Conservation (phyloP, 2,888 invertebrate genomes). For the Bombylius major region DNA sequence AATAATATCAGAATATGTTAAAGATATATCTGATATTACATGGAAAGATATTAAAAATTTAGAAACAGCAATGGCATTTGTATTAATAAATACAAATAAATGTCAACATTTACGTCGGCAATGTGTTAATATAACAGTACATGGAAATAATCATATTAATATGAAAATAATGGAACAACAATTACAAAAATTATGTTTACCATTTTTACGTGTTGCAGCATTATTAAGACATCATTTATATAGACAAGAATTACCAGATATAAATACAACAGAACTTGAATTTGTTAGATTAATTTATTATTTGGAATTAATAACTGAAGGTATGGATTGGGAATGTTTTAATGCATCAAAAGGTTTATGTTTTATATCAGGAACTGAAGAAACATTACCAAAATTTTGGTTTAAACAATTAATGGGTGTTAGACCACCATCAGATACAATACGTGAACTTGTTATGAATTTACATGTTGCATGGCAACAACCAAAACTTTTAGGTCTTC, state of each 20-base stretch:
- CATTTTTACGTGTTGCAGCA: constrained; percentile 72
- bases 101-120: constrained; percentile 30
- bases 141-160: constrained; percentile 23
- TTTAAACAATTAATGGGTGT: constrained; percentile 50
- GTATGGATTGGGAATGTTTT: constrained; percentile 52
- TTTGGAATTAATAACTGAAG: constrained; percentile 57
- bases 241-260: constrained; percentile 59
- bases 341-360: constrained; percentile 51
- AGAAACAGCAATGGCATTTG: constrained; percentile 33
- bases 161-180: constrained; percentile 38
- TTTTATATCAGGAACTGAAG: constrained; percentile 42
- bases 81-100: constrained; percentile 29
- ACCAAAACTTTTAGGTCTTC: constrained; percentile 73
- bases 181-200: constrained; percentile 68
- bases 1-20: constrained; percentile 30
- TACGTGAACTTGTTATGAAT: constrained; percentile 52
- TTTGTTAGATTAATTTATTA: constrained; percentile 67
- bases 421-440: constrained; percentile 31
- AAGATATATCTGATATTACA: constrained; percentile 5
- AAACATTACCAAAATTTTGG: constrained; percentile 50
- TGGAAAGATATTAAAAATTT: constrained; percentile 19
- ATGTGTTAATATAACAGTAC: constrained; percentile 26
- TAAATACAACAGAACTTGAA: constrained; percentile 52
- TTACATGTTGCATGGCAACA: constrained; percentile 68
- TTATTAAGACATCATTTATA: constrained; percentile 73